Conservation (phyloP, 30 jellyfish, hydroid and myxozoan species). For the Hydractinia symbiolongicarpus region DNA sequence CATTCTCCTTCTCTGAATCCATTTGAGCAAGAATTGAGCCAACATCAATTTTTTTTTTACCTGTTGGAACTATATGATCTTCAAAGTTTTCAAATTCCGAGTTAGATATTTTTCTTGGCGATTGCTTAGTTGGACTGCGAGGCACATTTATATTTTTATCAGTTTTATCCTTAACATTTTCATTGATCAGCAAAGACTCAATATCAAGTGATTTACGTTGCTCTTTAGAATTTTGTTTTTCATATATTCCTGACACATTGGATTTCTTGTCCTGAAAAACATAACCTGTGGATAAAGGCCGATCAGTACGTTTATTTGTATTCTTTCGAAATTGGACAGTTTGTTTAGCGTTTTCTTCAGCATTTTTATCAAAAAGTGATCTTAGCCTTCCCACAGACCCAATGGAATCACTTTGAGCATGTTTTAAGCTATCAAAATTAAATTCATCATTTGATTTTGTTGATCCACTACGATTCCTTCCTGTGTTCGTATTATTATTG, state of each 20-base stretch:
- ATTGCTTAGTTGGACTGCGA: too few relatives aligned
- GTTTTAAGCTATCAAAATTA: constrained; percentile 2
- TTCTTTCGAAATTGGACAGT: not conserved
- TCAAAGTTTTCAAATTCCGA: not conserved
- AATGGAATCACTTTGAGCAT: constrained; percentile 7
- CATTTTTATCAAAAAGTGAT: constrained; percentile 12
- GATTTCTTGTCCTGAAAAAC: constrained; percentile 7
- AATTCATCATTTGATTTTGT: too few relatives aligned
- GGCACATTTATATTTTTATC: constrained; percentile 28
- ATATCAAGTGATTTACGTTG: constrained; percentile 39
- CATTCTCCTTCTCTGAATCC: not conserved
- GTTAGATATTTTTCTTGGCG: constrained; percentile 6
- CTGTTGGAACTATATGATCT: not conserved
- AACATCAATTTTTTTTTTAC: constrained; percentile 25
- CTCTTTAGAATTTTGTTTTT: not conserved
- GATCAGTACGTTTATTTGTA: not conserved
- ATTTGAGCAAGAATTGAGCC: constrained; percentile 21
- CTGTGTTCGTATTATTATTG: not conserved
- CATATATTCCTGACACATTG: constrained; percentile 18
- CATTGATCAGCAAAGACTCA: constrained; percentile 47
- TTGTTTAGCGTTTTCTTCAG: not conserved
- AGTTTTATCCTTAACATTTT: constrained; percentile 33
- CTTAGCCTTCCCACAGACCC: constrained; percentile 26
- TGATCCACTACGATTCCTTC: not conserved
- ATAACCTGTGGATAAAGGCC: constrained; percentile 16